A percentile compares a stretch with the other conserved stretches of the same genome.
Evolutionary conservation across 92 coral and sea anemone genomes (phyloP).

Genomic region (Porites lobata): DNA sequence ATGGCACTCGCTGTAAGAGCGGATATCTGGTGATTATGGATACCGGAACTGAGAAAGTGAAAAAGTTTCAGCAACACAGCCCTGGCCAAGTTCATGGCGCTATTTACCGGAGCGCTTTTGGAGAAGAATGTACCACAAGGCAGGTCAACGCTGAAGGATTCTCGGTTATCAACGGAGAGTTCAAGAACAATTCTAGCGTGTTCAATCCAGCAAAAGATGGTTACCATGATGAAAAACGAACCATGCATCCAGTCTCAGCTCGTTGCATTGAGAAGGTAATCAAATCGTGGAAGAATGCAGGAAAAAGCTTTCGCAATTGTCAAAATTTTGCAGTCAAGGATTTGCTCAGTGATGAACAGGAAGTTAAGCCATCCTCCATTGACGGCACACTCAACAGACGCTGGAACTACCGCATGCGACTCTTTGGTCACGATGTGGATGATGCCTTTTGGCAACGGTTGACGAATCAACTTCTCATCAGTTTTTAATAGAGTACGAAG

Average conservation of each 20-base stretch:
- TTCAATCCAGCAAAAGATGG: neutral
- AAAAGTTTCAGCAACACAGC: neutral
- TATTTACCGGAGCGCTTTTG: conserved; percentile 18
- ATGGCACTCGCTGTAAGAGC: conserved; percentile 46
- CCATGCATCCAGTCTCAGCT: neutral
- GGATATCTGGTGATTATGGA: conserved; percentile 51
- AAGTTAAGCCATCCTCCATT: too few species aligned
- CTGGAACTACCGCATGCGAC: too few species aligned
- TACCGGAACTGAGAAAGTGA: neutral
- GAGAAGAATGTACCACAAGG: neutral
- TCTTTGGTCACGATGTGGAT: too few species aligned
- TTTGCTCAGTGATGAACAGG: neutral
- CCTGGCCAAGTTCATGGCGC: conserved; percentile 7
- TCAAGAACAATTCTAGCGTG: neutral
- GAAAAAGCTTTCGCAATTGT: neutral
- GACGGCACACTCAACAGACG: too few species aligned
- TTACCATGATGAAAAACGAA: neutral
- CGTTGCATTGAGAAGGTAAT: neutral
- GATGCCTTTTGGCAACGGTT: too few species aligned
- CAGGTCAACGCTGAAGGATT: neutral
- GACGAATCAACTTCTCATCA: too few species aligned
- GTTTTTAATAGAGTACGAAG: too few species aligned
- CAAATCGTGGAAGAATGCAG: neutral
- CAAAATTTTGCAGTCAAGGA: neutral
- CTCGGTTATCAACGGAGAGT: neutral